Evolutionary conservation across 2,797 vertebrate genomes (phyloP).

Genomic region (Threskiornis aethiopicus): DNA sequence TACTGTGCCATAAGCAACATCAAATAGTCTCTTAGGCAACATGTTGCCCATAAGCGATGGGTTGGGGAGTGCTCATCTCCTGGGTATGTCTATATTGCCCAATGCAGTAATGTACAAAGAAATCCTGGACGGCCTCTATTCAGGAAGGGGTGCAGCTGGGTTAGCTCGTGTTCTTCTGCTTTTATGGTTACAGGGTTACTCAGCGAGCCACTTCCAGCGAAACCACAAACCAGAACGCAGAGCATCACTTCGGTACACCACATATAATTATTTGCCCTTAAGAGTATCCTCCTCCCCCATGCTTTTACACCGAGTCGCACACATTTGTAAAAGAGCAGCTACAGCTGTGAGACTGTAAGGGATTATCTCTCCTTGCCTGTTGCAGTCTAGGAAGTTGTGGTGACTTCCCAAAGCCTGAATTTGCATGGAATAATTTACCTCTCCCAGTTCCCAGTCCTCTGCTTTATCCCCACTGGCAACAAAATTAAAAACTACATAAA

Average conservation of each 20-base stretch:
- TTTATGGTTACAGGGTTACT: background rate
- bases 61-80: constrained; percentile 25
- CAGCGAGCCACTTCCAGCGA: background rate
- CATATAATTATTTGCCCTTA: background rate
- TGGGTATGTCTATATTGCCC: background rate
- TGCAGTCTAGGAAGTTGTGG: constrained; percentile 15
- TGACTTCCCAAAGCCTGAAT: constrained; percentile 18
- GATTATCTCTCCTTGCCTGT: background rate
- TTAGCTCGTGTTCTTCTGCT: background rate
- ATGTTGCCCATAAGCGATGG: background rate
- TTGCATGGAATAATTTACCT: constrained; percentile 26
- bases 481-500: constrained; percentile 33
- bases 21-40: constrained; percentile 25
- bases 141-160: constrained; percentile 23
- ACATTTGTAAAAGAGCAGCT: background rate
- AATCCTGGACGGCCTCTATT: background rate
- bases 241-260: background rate
- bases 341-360: background rate
- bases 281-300: background rate
- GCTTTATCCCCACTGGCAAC: constrained; percentile 14
- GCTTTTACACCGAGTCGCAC: background rate
- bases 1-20: constrained; percentile 9
- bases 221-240: background rate
- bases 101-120: background rate
- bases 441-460: background rate